Evolutionary conservation across 2,888 invertebrate species (phyloP).

Genomic region (Choreutis nemorana): DNA sequence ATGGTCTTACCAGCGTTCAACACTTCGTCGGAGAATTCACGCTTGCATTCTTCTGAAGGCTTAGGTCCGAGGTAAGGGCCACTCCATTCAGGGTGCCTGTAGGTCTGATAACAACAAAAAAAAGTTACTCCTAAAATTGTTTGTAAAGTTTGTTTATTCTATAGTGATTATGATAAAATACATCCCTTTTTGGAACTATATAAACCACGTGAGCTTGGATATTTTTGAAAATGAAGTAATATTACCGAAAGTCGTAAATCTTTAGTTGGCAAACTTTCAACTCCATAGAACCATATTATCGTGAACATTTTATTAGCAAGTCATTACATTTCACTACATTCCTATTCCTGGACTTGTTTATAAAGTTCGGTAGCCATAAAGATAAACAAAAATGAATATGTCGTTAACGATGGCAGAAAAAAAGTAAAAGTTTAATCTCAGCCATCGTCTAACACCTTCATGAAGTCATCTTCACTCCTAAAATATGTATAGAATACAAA

Average conservation of each 20-base stretch:
- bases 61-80: slow-evolving; percentile 95
- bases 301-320: slow-evolving; percentile 40
- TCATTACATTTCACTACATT: slow-evolving; percentile 22
- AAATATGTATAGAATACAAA: no score
- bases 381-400: slow-evolving; percentile 10
- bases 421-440: no score
- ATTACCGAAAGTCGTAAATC: slow-evolving; percentile 53
- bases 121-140: neutral
- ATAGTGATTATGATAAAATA: no score
- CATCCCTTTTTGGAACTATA: no score
- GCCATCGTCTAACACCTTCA: no score
- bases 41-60: slow-evolving; percentile 92
- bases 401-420: no score
- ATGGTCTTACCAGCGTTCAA: slow-evolving; percentile 87
- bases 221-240: slow-evolving; percentile 61
- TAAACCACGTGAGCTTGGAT: slow-evolving; percentile 34
- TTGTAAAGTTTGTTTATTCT: no score
- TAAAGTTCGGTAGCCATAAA: slow-evolving; percentile 3
- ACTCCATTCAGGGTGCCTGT: slow-evolving; percentile 83
- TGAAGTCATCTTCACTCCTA: no score
- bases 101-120: slow-evolving; percentile 67
- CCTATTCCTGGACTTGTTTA: slow-evolving; percentile 20
- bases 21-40: slow-evolving; percentile 93
- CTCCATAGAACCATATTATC: slow-evolving; percentile 34
- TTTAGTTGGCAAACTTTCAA: slow-evolving; percentile 49